A percentile compares a stretch with the other conserved stretches of the same genome.
Evolutionary conservation across 2,113 vertebrate species (phyloP).

Genomic region (Nansenia antarctica): DNA sequence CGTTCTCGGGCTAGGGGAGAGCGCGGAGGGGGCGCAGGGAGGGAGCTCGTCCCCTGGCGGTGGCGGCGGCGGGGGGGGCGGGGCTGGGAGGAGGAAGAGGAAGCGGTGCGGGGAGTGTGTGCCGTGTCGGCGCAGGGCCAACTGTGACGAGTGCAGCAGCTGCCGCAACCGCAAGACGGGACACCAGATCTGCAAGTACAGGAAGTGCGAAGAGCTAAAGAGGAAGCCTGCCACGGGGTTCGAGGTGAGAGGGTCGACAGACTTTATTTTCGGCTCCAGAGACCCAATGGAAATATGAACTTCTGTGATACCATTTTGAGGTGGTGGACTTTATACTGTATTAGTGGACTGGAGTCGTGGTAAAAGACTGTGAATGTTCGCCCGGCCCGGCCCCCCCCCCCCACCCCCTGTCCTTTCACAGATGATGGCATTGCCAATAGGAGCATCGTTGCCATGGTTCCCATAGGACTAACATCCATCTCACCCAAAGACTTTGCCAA

Average conservation of each 20-base stretch:
- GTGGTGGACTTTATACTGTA: no score
- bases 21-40: conserved; percentile 91
- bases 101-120: conserved; percentile 98
- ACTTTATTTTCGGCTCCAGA: conserved; percentile 70
- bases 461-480: background rate
- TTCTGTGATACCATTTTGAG: background rate
- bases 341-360: background rate
- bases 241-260: conserved; percentile 73
- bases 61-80: conserved; percentile 79
- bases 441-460: background rate
- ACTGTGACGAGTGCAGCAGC: conserved; percentile 99
- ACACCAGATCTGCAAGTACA: conserved; percentile 99
- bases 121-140: conserved; percentile 94
- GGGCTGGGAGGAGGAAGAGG: conserved; percentile 94
- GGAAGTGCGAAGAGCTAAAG: conserved; percentile 99
- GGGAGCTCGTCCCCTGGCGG: conserved; percentile 85
- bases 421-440: background rate
- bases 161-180: conserved; percentile 99
- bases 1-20: conserved; percentile 75
- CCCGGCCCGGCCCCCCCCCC: no score
- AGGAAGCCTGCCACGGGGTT: conserved; percentile 88
- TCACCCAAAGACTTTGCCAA: background rate
- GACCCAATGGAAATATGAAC: conserved; percentile 60
- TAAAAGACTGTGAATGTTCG: background rate
- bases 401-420: background rate